Percentiles rank a stretch among this genome's conserved stretches.
Conservation (phyloP, 2,797 vertebrate species). For the Caiman crocodilus region DNA sequence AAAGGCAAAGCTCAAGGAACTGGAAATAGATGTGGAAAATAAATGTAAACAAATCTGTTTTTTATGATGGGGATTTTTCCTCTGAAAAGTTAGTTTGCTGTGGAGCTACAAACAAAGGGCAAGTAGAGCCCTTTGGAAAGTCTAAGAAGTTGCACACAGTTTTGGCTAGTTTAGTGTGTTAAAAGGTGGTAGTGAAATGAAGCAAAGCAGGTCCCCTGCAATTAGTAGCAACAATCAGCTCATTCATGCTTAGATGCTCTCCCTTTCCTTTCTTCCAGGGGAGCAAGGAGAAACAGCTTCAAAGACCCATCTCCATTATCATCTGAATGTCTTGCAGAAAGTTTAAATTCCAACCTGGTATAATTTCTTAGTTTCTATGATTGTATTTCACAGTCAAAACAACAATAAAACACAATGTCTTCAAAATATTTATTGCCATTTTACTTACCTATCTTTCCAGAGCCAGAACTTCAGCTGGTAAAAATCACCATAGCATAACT, state of each 20-base stretch:
- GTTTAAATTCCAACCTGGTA: constrained; percentile 85
- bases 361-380: constrained; percentile 78
- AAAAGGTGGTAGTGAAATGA: constrained; percentile 51
- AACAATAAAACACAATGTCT: not conserved
- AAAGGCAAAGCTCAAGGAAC: not conserved
- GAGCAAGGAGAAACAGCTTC: constrained; percentile 84
- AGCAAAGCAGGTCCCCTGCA: constrained; percentile 53
- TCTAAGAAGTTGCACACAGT: constrained; percentile 70
- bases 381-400: constrained; percentile 73
- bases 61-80: constrained; percentile 69
- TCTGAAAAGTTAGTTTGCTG: constrained; percentile 42
- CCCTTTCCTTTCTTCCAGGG: constrained; percentile 86
- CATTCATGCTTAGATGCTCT: constrained; percentile 80
- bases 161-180: constrained; percentile 66
- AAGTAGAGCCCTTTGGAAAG: constrained; percentile 62
- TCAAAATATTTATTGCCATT: constrained; percentile 9
- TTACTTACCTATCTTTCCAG: constrained; percentile 13
- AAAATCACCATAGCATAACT: not conserved
- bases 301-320: constrained; percentile 84
- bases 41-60: constrained; percentile 28
- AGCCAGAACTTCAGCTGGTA: not conserved
- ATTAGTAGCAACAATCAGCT: constrained; percentile 63
- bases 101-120: constrained; percentile 58
- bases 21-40: constrained; percentile 12
- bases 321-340: constrained; percentile 85